These are phyloP conservation scores for Trichosurus vulpecula DNA, from an alignment of 2,797 vertebrate genomes.

Conservation along the genomic window DNA sequence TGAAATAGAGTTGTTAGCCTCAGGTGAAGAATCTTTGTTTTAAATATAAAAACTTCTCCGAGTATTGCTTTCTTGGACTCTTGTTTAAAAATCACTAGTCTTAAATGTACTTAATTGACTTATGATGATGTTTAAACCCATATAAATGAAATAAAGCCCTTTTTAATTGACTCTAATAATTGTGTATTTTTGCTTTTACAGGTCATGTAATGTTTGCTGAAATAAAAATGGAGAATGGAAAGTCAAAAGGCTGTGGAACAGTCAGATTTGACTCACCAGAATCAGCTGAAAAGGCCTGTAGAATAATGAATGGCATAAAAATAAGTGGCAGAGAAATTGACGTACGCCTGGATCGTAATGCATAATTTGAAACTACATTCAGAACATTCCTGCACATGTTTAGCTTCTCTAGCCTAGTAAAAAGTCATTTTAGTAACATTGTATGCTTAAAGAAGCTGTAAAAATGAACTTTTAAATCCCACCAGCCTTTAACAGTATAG, in stretches of 20 bases:
- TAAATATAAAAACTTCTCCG: slow-evolving; percentile 30
- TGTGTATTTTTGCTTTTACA: slow-evolving; percentile 83
- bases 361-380: slow-evolving; percentile 87
- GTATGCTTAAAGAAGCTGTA: slow-evolving; percentile 86
- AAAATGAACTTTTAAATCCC: slow-evolving; percentile 87
- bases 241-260: slow-evolving; percentile 98
- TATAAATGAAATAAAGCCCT: slow-evolving; percentile 18
- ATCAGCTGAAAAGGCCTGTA: slow-evolving; percentile 96
- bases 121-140: slow-evolving; percentile 48
- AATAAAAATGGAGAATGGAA: slow-evolving; percentile 99
- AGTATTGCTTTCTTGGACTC: slow-evolving; percentile 36
- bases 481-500: slow-evolving; percentile 90
- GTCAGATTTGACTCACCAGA: slow-evolving; percentile 96
- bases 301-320: slow-evolving; percentile 99
- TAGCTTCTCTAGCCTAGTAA: slow-evolving; percentile 95
- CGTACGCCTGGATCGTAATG: slow-evolving; percentile 96
- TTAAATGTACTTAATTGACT: slow-evolving; percentile 45
- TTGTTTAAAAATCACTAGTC: slow-evolving; percentile 42
- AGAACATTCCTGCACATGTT: slow-evolving; percentile 88
- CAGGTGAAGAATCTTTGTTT: not conserved
- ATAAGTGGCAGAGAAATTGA: slow-evolving; percentile 99
- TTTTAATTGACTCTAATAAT: slow-evolving; percentile 55
- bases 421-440: slow-evolving; percentile 88
- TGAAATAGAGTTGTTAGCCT: not conserved
- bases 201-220: slow-evolving; percentile 99